Conservation (phyloP, 2,888 invertebrate species). For the Agrotis ipsilon region DNA sequence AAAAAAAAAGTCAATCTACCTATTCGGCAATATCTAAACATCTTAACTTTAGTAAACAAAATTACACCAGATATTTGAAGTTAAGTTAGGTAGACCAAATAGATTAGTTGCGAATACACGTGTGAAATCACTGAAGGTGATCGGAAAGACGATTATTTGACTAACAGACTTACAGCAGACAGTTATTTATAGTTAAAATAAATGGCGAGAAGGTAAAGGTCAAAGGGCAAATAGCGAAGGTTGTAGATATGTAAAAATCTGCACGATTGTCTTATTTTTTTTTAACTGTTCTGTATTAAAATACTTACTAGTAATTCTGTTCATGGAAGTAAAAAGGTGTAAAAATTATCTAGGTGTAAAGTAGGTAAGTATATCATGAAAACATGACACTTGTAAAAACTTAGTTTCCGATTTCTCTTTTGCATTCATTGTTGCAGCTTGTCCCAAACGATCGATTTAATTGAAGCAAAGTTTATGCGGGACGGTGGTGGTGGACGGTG, state of each 20-base stretch:
- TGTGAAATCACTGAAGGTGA: not conserved
- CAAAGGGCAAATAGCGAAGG: conserved; percentile 5
- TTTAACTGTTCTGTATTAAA: not conserved
- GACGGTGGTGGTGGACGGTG: conserved; percentile 44
- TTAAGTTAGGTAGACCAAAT: not conserved
- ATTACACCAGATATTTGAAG: not conserved
- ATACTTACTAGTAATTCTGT: too few relatives aligned
- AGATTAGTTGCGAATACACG: not conserved
- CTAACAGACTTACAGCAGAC: conserved; percentile 9
- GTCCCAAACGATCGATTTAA: conserved; percentile 68
- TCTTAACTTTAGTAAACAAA: not conserved
- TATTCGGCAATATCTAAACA: not conserved
- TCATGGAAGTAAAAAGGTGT: not conserved
- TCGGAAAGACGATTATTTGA: not conserved
- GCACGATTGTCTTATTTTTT: not conserved
- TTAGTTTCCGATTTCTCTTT: not conserved
- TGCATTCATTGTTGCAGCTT: conserved; percentile 16
- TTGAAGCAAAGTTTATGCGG: conserved; percentile 66
- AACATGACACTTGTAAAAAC: not conserved
- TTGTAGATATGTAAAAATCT: not conserved
- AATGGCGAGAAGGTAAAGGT: conserved; percentile 31
- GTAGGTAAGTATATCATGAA: not conserved
- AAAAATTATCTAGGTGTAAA: not conserved
- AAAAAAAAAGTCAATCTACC: too few relatives aligned
- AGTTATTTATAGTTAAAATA: conserved; percentile 35